Evolutionary conservation across 1,140 invertebrate species (phyloP).

Genomic region (Bombus waltoni): DNA sequence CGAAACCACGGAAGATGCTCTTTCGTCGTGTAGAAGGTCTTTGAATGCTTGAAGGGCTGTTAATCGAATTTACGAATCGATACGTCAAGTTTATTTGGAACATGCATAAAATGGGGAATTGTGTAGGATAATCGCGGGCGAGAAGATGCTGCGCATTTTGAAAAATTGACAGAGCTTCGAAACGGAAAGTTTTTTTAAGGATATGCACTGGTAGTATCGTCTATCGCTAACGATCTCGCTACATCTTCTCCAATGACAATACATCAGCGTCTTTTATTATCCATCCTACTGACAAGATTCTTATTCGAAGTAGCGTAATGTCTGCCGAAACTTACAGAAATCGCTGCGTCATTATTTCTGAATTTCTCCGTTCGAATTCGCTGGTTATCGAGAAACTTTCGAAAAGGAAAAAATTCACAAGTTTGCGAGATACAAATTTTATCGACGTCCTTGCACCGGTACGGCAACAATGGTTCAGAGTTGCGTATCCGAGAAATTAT

Average conservation of each 20-base stretch:
- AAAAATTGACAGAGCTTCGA: not conserved
- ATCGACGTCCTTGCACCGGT: not conserved
- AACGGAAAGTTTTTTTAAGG: not conserved
- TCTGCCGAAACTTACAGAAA: not conserved
- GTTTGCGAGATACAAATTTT: slow-evolving; percentile 10
- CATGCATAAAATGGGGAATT: no score
- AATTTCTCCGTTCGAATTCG: not conserved
- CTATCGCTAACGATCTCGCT: not conserved
- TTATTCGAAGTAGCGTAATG: not conserved
- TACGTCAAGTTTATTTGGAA: no score
- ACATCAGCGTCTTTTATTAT: not conserved
- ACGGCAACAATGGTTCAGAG: not conserved
- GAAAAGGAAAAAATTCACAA: not conserved
- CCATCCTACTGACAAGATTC: not conserved
- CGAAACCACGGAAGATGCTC: no score
- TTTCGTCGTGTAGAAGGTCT: no score
- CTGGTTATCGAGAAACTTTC: not conserved
- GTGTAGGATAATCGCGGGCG: no score
- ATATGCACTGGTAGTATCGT: not conserved
- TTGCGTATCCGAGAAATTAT: slow-evolving; percentile 11
- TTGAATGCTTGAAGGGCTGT: no score
- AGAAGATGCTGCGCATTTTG: not conserved
- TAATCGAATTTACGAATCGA: no score
- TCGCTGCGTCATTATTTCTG: not conserved
- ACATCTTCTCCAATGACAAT: not conserved